phyloP scores from a whole-genome alignment of 2,113 vertebrate species.

The Pseudorectes ferrugineus region DNA sequence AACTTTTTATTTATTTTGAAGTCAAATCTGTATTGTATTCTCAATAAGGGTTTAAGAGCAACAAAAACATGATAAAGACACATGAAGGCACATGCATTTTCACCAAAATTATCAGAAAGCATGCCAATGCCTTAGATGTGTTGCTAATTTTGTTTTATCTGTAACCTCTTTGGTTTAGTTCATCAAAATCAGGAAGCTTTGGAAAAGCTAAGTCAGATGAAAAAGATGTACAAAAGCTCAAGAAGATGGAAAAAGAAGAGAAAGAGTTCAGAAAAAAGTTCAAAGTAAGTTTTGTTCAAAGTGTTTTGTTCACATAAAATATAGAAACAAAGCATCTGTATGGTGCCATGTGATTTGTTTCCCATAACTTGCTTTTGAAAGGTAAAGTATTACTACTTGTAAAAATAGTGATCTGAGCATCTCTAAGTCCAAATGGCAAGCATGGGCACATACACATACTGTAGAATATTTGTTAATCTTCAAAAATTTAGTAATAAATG shows the following conservation, averaged over 20 bases:
- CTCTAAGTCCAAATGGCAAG: neutral
- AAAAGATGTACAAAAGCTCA: slow-evolving; percentile 78
- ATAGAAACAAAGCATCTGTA: neutral
- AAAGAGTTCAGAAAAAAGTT: slow-evolving; percentile 93
- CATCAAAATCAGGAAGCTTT: neutral
- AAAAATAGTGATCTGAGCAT: neutral
- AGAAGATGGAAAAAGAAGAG: slow-evolving; percentile 88
- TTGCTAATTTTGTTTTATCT: neutral
- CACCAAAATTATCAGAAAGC: neutral
- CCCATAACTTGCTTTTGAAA: neutral
- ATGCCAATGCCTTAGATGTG: neutral
- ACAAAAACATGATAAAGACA: neutral
- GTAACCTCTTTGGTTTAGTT: slow-evolving; percentile 35
- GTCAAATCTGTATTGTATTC: neutral
- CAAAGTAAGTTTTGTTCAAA: slow-evolving; percentile 84
- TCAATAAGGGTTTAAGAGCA: neutral
- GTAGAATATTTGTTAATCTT: neutral
- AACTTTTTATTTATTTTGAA: neutral
- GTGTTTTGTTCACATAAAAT: neutral
- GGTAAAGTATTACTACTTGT: neutral
- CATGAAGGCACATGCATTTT: neutral
- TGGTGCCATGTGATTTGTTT: neutral
- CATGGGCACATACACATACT: neutral
- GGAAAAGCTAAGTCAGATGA: slow-evolving; percentile 45
- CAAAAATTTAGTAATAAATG: neutral